These are phyloP conservation scores for Agrenia bidenticulata DNA, from an alignment of 2,888 invertebrate genomes.

Conservation along the genomic window DNA sequence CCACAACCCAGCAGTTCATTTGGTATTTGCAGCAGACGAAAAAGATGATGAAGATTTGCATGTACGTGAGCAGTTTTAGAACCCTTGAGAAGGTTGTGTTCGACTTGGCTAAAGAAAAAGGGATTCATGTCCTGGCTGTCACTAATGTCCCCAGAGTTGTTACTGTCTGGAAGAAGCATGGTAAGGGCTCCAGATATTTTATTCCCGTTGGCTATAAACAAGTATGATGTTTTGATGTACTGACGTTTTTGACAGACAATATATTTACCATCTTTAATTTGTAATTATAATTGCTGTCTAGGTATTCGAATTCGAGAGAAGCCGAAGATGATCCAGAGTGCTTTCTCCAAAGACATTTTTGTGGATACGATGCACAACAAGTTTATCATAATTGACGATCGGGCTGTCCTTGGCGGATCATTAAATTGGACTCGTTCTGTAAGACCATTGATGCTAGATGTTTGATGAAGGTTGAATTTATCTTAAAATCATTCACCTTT, in stretches of 20 bases:
- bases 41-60: conserved; percentile 21
- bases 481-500: too few species aligned
- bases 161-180: not conserved
- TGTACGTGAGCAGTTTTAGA: conserved; percentile 17
- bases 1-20: conserved; percentile 25
- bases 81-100: conserved; percentile 19
- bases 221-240: not conserved
- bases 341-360: not conserved
- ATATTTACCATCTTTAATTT: not conserved
- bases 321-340: conserved; percentile 9
- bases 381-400: conserved; percentile 31
- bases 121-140: conserved; percentile 14
- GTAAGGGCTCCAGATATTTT: not conserved
- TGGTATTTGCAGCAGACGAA: conserved; percentile 35
- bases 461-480: too few species aligned
- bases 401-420: conserved; percentile 24
- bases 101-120: conserved; percentile 7
- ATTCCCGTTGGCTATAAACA: not conserved
- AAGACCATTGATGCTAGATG: not conserved
- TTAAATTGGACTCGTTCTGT: conserved; percentile 35
- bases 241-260: not conserved
- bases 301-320: conserved; percentile 20
- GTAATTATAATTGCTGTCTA: not conserved
- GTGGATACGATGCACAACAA: conserved; percentile 38
- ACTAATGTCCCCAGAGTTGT: not conserved